These are phyloP conservation scores for Tipula helvola DNA, from an alignment of 2,888 invertebrate species.

Conservation along the genomic window DNA sequence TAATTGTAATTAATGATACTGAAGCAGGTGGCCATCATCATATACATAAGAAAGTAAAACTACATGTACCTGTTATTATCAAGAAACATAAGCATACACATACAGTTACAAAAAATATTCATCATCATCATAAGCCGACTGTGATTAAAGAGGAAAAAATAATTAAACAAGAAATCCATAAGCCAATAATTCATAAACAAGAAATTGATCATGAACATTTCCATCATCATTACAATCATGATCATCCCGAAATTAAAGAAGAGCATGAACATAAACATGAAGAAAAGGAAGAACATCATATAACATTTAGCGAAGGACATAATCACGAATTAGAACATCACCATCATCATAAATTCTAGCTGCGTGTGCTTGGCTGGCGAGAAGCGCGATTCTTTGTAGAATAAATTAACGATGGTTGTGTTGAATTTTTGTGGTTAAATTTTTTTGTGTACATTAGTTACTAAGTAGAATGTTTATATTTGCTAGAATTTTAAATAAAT, in stretches of 20 bases:
- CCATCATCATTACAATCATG: constrained; percentile 27
- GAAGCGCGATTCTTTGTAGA: neutral
- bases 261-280: constrained; percentile 10
- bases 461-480: neutral
- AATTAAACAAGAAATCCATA: constrained; percentile 29
- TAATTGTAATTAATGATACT: neutral
- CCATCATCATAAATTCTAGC: neutral
- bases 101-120: constrained; percentile 32
- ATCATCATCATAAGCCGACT: constrained; percentile 35
- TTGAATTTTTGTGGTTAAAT: neutral
- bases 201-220: constrained; percentile 29
- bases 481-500: neutral
- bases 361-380: neutral
- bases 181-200: constrained; percentile 28
- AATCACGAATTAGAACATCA: neutral
- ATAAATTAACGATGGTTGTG: neutral
- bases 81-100: constrained; percentile 35
- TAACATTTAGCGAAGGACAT: neutral
- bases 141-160: constrained; percentile 35
- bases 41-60: constrained; percentile 32
- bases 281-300: neutral
- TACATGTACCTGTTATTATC: constrained; percentile 33
- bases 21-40: constrained; percentile 19
- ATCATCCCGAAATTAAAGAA: constrained; percentile 15
- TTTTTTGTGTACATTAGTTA: neutral